Evolutionary conservation across 35 echinoderm and acorn worm species (phyloP).

Genomic region (Diadema setosum): DNA sequence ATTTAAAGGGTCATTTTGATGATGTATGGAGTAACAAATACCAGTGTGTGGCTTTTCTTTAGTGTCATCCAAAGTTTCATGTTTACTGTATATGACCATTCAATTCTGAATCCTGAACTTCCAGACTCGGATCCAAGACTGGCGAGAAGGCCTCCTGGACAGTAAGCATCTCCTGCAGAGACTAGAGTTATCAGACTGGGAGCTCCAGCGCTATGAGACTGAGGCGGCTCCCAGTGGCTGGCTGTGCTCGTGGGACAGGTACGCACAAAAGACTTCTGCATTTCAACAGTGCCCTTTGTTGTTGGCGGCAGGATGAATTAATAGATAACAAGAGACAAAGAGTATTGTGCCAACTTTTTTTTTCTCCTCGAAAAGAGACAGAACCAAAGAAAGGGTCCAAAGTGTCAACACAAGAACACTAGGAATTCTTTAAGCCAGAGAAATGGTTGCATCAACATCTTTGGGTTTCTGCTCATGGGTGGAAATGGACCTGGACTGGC

Average conservation of each 20-base stretch:
- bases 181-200: constrained; percentile 81
- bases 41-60: too few relatives aligned
- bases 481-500: neutral
- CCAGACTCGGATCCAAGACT: constrained; percentile 85
- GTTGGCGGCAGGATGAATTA: constrained; percentile 9
- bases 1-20: too few relatives aligned
- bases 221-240: constrained; percentile 75
- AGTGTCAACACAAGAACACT: too few relatives aligned
- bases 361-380: neutral
- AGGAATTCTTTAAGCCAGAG: too few relatives aligned
- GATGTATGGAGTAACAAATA: too few relatives aligned
- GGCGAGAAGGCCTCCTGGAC: constrained; percentile 81
- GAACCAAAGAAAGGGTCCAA: neutral
- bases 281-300: constrained; percentile 12
- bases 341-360: neutral
- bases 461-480: too few relatives aligned
- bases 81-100: too few relatives aligned
- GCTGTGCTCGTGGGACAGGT: constrained; percentile 97
- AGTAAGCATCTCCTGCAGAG: constrained; percentile 70
- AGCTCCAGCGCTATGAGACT: constrained; percentile 76
- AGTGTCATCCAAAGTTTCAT: too few relatives aligned
- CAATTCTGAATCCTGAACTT: too few relatives aligned
- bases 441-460: too few relatives aligned
- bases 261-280: constrained; percentile 53
- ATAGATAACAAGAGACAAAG: neutral